Percentiles rank a stretch among this genome's conserved stretches.
phyloP scores from a whole-genome alignment of 1,140 invertebrate genomes.

The Atta colombica region DNA sequence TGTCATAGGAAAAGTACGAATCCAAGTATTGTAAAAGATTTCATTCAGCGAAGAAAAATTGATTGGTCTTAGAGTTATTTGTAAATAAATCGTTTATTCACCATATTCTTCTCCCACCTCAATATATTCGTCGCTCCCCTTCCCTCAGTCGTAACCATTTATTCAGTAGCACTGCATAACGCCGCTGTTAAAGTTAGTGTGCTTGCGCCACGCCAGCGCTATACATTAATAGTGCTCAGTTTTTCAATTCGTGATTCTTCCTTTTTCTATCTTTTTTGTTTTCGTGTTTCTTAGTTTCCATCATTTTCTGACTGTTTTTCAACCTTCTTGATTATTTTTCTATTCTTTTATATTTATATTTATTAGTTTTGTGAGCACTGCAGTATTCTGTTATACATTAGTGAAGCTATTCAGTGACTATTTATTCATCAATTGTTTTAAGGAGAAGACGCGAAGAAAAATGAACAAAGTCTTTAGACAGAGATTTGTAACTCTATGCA shows the following conservation, averaged over 20 bases:
- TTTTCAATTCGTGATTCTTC: constrained; percentile 27
- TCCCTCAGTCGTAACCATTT: constrained; percentile 19
- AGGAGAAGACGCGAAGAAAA: background rate
- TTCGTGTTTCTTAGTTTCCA: background rate
- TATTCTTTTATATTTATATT: background rate
- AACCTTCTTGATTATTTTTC: background rate
- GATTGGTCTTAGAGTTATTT: background rate
- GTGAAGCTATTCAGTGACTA: constrained; percentile 25
- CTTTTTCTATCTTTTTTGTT: background rate
- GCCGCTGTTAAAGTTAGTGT: constrained; percentile 31
- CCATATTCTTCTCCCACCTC: constrained; percentile 27
- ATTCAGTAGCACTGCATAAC: constrained; percentile 10
- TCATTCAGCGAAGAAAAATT: background rate
- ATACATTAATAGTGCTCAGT: constrained; percentile 43
- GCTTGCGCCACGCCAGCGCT: constrained; percentile 25
- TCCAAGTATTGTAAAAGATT: background rate
- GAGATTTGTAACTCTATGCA: constrained; percentile 16
- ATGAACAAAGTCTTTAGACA: constrained; percentile 27
- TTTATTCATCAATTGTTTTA: background rate
- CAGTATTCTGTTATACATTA: background rate
- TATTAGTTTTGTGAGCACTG: background rate
- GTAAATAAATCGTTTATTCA: constrained; percentile 9
- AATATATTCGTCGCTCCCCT: background rate
- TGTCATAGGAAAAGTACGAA: background rate
- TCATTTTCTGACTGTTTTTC: background rate